Conservation (phyloP, 2,888 invertebrate species). For the Lochmaea capreae region DNA sequence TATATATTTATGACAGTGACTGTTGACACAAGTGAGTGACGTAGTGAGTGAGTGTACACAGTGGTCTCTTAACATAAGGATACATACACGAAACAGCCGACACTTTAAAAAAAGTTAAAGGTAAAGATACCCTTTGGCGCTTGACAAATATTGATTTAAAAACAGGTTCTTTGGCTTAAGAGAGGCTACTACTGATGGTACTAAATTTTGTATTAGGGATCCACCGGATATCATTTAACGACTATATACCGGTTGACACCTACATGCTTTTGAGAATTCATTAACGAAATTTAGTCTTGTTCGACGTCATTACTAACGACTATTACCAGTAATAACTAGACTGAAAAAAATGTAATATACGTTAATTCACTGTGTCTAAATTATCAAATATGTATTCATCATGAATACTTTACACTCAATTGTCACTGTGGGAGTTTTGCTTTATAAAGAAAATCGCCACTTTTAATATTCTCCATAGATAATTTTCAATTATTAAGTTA, state of each 20-base stretch:
- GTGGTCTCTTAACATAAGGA: slow-evolving; percentile 49
- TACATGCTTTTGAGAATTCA: slow-evolving; percentile 9
- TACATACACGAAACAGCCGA: slow-evolving; percentile 45
- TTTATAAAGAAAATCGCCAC: too few species aligned
- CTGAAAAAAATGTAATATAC: neutral
- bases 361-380: too few species aligned
- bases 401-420: too few species aligned
- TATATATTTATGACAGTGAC: slow-evolving; percentile 47
- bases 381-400: too few species aligned
- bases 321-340: neutral
- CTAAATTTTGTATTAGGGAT: slow-evolving; percentile 7
- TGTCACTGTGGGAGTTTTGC: too few species aligned
- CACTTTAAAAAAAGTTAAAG: slow-evolving; percentile 33
- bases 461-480: too few species aligned
- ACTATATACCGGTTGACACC: slow-evolving; percentile 14
- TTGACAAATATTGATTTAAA: slow-evolving; percentile 43
- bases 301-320: neutral
- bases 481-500: too few species aligned
- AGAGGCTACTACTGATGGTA: slow-evolving; percentile 9
- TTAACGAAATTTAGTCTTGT: slow-evolving; percentile 6
- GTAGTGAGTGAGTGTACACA: slow-evolving; percentile 50
- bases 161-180: slow-evolving; percentile 15
- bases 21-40: slow-evolving; percentile 50
- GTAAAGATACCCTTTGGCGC: slow-evolving; percentile 41
- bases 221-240: slow-evolving; percentile 11